Evolutionary conservation across 1,140 invertebrate species (phyloP).

Genomic region (Drosophila jambulina): DNA sequence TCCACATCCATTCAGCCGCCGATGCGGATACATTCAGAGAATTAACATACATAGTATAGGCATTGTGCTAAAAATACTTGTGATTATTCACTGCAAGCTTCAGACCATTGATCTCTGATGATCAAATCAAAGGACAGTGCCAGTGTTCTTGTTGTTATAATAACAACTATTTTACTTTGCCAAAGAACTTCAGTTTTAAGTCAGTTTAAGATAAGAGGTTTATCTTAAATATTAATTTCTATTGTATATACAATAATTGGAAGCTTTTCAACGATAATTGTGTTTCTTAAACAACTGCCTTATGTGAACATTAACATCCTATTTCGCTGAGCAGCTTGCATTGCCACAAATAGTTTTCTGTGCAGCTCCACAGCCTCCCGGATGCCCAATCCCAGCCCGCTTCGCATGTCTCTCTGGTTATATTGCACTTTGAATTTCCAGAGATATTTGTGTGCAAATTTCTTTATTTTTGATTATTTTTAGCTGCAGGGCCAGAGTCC

Average conservation of each 20-base stretch:
- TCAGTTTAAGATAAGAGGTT: too few relatives aligned
- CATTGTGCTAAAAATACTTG: not conserved
- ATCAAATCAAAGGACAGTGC: not conserved
- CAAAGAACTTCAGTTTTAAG: too few relatives aligned
- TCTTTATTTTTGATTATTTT: constrained; percentile 8
- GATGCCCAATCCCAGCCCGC: constrained; percentile 16
- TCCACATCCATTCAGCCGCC: constrained; percentile 47
- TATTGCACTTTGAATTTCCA: constrained; percentile 44
- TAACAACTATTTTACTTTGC: not conserved
- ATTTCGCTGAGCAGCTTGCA: not conserved
- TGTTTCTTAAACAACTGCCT: not conserved
- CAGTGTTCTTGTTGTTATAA: not conserved
- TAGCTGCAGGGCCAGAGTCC: constrained; percentile 25
- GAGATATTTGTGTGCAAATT: constrained; percentile 42
- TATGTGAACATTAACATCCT: not conserved
- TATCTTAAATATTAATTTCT: not conserved
- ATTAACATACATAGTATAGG: not conserved
- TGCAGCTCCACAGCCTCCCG: not conserved
- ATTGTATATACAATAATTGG: not conserved
- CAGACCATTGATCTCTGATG: not conserved
- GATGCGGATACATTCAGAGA: constrained; percentile 22
- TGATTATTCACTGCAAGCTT: not conserved
- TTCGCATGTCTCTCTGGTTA: constrained; percentile 42
- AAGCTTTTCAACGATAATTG: not conserved
- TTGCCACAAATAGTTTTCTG: not conserved